Base-by-base conservation (phyloP, 1,140 invertebrate genomes). In the Neodiprion lecontei region DNA sequence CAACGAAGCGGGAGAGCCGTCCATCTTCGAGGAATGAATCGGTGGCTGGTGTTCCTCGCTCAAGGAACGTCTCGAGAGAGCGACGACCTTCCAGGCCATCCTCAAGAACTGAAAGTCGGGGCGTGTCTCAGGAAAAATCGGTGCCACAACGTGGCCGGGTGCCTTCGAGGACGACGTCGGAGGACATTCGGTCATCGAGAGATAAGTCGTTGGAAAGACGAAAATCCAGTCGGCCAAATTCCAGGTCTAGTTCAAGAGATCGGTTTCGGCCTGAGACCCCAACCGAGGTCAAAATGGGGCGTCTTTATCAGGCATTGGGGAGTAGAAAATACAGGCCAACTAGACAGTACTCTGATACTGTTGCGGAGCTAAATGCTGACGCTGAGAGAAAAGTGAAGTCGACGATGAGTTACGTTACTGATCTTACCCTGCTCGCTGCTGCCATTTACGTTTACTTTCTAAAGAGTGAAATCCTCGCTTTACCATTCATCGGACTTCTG, bases 401-500 rank as follows among this genome's bases (percentile, higher is more conserved):
- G 8, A 91, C 89, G 0, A 86, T 95, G 1, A 92, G 91, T 79
- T 94, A 93, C 79, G 85, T 91, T 9, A 93, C 93, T 0, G 94
- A 95, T 82, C 79, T 94, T 69, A 92, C 92, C 50, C 89, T 95
- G 77, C 89, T 95, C 70, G 69, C 93, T 14, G 90, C 95, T 1
- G 94, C 94, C 7, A 66, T 84, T 11, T 88, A 89, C 70, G 88
- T 95, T 53, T 96, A 95, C 83, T 83, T 95, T 11, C 95, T 95
- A 80, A 93, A 94, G 80, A 93, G 94, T 79, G 94, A 95, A 82
- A 88, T 92, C 71, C 86, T 95, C 21, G 93, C 94, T 1, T 90
- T 96, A 74, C 95, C 94, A 23, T 91, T 95, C 76, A 90, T 96
- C 72, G 89, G 91, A 9, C 87, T 96, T 1, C 91, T 95, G 79